These are phyloP conservation scores for Cuniculus paca DNA, from an alignment of 2,797 vertebrate genomes.

Conservation along the genomic window DNA sequence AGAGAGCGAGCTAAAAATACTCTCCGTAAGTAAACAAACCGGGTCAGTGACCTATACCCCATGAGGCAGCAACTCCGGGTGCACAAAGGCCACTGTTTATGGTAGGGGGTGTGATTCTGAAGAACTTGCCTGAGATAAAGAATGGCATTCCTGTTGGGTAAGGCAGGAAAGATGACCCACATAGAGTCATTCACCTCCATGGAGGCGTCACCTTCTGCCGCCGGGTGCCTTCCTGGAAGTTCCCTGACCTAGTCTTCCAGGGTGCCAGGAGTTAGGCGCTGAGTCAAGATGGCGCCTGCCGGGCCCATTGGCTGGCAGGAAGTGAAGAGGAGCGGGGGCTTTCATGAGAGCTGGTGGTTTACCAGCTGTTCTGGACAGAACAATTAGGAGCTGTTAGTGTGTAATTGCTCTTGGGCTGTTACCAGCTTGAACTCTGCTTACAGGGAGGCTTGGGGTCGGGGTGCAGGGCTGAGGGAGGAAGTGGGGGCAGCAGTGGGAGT, in stretches of 20 bases:
- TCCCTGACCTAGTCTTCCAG: not conserved
- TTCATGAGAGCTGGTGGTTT: accelerated
- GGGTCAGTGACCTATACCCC: not conserved
- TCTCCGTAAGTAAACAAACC: conserved; percentile 62
- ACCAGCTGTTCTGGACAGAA: conserved; percentile 67
- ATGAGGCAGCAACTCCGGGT: not conserved
- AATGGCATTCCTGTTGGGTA: not conserved
- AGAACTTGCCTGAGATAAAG: conserved; percentile 73
- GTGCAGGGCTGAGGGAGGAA: no score
- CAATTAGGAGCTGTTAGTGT: conserved; percentile 50
- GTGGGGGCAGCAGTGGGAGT: accelerated
- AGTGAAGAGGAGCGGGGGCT: not conserved
- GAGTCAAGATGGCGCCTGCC: not conserved
- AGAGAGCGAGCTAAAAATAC: conserved; percentile 65
- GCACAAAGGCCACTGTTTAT: conserved; percentile 76
- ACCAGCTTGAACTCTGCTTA: conserved; percentile 55
- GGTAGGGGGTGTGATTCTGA: conserved; percentile 49
- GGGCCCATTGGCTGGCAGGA: not conserved
- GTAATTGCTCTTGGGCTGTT: conserved; percentile 36
- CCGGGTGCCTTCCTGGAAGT: not conserved
- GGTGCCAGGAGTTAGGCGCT: not conserved
- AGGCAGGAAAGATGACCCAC: not conserved
- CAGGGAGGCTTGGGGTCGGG: not conserved
- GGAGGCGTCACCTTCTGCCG: not conserved
- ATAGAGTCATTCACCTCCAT: not conserved